Evolutionary conservation across 2,888 invertebrate species (phyloP).

Genomic region (Troglohyphantes excavatus): DNA sequence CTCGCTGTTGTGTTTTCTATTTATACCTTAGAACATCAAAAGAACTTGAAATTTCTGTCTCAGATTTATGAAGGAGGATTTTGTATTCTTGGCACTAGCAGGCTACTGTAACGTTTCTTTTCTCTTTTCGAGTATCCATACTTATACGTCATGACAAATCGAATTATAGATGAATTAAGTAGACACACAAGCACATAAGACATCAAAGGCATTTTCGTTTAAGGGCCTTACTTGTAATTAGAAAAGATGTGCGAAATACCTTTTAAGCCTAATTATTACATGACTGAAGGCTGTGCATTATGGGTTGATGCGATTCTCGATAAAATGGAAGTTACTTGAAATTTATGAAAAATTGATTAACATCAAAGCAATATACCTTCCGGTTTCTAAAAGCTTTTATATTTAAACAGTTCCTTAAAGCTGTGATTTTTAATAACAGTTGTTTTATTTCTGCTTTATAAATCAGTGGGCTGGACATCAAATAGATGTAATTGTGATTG

Average conservation of each 20-base stretch:
- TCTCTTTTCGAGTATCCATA: neutral
- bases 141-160: neutral
- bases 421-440: no score
- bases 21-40: neutral
- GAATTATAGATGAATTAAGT: conserved; percentile 1
- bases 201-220: neutral
- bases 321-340: neutral
- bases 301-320: neutral
- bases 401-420: no score
- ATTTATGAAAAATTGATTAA: neutral
- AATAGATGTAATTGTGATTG: no score
- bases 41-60: neutral
- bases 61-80: neutral
- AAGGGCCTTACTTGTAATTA: neutral
- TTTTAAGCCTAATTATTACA: conserved; percentile 11
- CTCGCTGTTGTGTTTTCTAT: neutral
- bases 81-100: neutral
- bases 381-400: no score
- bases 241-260: neutral
- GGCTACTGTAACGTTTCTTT: neutral
- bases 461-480: no score
- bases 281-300: neutral
- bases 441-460: no score
- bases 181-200: neutral
- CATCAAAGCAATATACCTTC: neutral